Conservation (phyloP, 1,140 invertebrate genomes). For the Neocloeon triangulifer region DNA sequence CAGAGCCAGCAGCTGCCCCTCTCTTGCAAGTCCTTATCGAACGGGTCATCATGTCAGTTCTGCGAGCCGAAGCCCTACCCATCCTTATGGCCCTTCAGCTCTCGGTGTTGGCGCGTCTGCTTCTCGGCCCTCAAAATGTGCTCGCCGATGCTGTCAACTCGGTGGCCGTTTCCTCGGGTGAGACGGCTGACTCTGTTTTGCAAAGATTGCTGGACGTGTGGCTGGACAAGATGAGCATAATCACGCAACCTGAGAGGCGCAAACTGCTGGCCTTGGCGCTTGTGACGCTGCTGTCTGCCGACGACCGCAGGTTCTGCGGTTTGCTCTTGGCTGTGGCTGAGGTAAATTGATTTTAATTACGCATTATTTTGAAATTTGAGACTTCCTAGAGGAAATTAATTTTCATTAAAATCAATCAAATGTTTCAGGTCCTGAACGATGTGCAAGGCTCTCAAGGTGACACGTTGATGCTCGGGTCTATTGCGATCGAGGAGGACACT, state of each 20-base stretch:
- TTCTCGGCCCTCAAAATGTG: conserved; percentile 46
- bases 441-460: conserved; percentile 1
- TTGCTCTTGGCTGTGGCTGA: too few species aligned
- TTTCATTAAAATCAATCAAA: too few species aligned
- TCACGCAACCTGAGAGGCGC: conserved; percentile 50
- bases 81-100: conserved; percentile 54
- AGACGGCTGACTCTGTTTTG: conserved; percentile 28
- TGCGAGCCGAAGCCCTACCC: conserved; percentile 38
- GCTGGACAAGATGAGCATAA: conserved; percentile 53
- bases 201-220: conserved; percentile 47
- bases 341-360: conserved; percentile 9
- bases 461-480: conserved; percentile 4
- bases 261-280: conserved; percentile 67
- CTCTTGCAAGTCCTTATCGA: too few species aligned
- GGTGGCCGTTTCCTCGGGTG: conserved; percentile 12
- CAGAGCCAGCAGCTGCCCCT: too few species aligned
- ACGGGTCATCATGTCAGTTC: conserved; percentile 27
- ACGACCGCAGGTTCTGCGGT: conserved; percentile 13
- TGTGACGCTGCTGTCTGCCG: conserved; percentile 45
- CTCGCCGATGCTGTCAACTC: conserved; percentile 35
- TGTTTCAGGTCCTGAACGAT: neutral
- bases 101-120: conserved; percentile 47
- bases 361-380: conserved; percentile 1
- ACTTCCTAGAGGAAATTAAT: too few species aligned
- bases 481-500: conserved; percentile 3